Conservation (phyloP, 2,797 vertebrate genomes). For the Nyctibius grandis region DNA sequence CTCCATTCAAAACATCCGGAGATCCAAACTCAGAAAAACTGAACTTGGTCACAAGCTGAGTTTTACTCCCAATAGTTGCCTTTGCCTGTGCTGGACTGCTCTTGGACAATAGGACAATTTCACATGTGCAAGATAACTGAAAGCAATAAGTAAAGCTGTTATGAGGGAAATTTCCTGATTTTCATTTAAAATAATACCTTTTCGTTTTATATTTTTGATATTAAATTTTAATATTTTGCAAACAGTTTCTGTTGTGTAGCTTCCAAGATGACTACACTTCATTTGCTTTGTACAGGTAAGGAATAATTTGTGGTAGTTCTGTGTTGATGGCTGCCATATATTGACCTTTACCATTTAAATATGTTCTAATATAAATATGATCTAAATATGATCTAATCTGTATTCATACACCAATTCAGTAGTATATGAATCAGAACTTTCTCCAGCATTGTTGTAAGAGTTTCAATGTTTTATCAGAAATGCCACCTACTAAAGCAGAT, state of each 20-base stretch:
- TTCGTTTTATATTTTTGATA: background rate
- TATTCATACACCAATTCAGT: background rate
- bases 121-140: background rate
- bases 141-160: background rate
- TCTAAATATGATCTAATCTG: background rate
- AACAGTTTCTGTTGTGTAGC: background rate
- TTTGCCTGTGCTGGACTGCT: background rate
- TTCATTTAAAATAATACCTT: background rate
- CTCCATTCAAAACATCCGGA: background rate
- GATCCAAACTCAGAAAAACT: background rate
- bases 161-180: background rate
- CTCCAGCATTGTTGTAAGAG: background rate
- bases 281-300: background rate
- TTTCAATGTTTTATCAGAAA: background rate
- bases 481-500: background rate
- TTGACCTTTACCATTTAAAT: background rate
- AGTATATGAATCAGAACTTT: background rate
- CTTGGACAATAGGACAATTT: background rate
- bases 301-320: background rate
- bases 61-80: background rate
- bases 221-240: background rate
- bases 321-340: background rate
- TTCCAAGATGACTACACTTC: background rate
- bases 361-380: background rate
- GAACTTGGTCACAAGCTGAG: background rate